These are phyloP conservation scores for Agelas oroides DNA, from an alignment of 37 sponge, comb jelly and placozoan genomes.

Conservation along the genomic window DNA sequence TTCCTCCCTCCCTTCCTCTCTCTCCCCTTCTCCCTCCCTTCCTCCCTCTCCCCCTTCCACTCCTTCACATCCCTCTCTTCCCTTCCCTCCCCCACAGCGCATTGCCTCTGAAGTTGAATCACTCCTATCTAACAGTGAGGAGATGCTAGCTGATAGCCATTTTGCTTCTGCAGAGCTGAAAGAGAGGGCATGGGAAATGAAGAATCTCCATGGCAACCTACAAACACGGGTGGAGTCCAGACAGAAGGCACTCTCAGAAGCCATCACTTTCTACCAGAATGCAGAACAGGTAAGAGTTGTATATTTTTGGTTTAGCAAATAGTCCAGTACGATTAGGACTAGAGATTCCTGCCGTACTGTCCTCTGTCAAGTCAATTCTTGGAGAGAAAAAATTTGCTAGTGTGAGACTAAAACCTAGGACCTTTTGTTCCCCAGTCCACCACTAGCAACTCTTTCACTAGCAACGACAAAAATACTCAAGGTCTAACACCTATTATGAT, in stretches of 20 bases:
- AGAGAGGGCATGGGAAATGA: conserved; percentile 1
- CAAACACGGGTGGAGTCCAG: conserved; percentile 2
- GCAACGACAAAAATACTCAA: too few relatives aligned
- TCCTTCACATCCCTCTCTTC: neutral
- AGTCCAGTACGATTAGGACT: too few relatives aligned
- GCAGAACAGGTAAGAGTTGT: conserved; percentile 22
- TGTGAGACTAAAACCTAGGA: too few relatives aligned
- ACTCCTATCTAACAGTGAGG: conserved; percentile 25
- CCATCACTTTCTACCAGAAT: conserved; percentile 21
- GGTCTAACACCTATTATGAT: too few relatives aligned
- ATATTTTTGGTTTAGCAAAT: too few relatives aligned
- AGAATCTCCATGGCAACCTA: conserved; percentile 33
- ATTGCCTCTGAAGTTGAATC: conserved; percentile 41
- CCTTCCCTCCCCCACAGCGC: conserved; percentile 7
- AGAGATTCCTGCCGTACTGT: too few relatives aligned
- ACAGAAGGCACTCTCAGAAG: conserved; percentile 10
- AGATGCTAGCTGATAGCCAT: neutral
- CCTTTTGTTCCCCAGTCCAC: too few relatives aligned
- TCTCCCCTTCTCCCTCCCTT: too few relatives aligned
- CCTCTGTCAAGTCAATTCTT: too few relatives aligned
- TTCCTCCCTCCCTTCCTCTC: too few relatives aligned
- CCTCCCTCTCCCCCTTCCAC: neutral
- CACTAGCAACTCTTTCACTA: too few relatives aligned
- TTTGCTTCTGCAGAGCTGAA: conserved; percentile 11
- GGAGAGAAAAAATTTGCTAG: too few relatives aligned